These are phyloP conservation scores for Orthosia gothica DNA, from an alignment of 2,888 invertebrate genomes.

Conservation along the genomic window DNA sequence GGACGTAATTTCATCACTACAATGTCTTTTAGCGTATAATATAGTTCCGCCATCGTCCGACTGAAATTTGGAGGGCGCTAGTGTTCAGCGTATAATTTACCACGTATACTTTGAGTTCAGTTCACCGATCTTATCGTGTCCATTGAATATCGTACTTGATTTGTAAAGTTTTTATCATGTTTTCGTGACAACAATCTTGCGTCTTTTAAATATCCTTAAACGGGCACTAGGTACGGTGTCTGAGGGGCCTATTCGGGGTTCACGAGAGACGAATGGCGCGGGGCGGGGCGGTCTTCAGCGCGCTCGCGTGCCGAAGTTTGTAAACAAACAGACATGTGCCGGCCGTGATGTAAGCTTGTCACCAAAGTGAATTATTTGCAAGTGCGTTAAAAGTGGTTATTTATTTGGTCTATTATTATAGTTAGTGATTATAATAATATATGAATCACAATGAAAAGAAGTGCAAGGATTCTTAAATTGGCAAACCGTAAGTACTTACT, in stretches of 20 bases:
- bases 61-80: conserved; percentile 19
- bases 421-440: conserved; percentile 25
- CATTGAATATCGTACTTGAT: conserved; percentile 24
- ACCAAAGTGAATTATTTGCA: conserved; percentile 22
- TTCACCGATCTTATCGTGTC: conserved; percentile 27
- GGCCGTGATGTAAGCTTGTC: conserved; percentile 36
- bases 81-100: conserved; percentile 22
- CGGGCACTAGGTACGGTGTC: conserved; percentile 30
- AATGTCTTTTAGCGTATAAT: conserved; percentile 25
- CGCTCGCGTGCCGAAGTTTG: conserved; percentile 38
- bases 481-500: conserved; percentile 48
- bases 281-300: conserved; percentile 32
- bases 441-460: conserved; percentile 53
- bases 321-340: conserved; percentile 38
- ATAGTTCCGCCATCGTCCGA: conserved; percentile 26
- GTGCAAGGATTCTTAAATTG: conserved; percentile 55
- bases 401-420: conserved; percentile 27
- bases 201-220: conserved; percentile 37
- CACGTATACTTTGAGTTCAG: conserved; percentile 20
- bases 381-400: conserved; percentile 20
- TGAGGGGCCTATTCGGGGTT: conserved; percentile 21
- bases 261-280: conserved; percentile 36
- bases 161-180: conserved; percentile 34
- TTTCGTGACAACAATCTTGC: conserved; percentile 27
- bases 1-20: conserved; percentile 31